Percentiles rank a stretch among this genome's conserved stretches.
Evolutionary conservation across 2,888 invertebrate genomes (phyloP).

Genomic region (Lochmaea crataegi): DNA sequence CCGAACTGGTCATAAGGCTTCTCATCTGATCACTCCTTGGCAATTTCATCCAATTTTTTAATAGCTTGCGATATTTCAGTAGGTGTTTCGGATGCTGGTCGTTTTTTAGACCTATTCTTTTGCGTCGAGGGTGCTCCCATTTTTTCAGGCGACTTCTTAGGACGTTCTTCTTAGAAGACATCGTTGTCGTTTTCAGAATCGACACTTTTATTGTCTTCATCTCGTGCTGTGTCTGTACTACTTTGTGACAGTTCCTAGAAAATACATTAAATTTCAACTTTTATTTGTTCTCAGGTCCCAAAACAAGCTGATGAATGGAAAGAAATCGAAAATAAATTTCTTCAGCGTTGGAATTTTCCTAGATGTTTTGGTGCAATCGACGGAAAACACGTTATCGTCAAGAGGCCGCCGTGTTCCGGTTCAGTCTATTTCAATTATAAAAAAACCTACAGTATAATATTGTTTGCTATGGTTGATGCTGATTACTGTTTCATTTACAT

Average conservation of each 20-base stretch:
- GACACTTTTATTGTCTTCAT: neutral
- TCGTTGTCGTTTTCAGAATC: too few relatives aligned
- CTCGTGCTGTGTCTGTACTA: neutral
- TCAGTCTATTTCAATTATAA: slow-evolving; percentile 36
- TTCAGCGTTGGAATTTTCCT: slow-evolving; percentile 49
- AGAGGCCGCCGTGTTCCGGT: slow-evolving; percentile 40
- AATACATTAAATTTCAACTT: too few relatives aligned
- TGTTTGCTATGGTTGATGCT: slow-evolving; percentile 52
- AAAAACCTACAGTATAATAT: slow-evolving; percentile 54
- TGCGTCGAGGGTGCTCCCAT: slow-evolving; percentile 22
- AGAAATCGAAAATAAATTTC: neutral
- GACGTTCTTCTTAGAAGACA: too few relatives aligned
- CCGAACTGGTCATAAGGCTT: too few relatives aligned
- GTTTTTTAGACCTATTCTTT: slow-evolving; percentile 11
- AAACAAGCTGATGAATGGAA: too few relatives aligned
- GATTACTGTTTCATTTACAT: slow-evolving; percentile 21
- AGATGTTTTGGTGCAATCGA: slow-evolving; percentile 50
- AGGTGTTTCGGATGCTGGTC: too few relatives aligned
- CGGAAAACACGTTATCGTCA: too few relatives aligned
- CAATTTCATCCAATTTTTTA: too few relatives aligned
- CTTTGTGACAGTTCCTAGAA: too few relatives aligned
- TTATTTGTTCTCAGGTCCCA: too few relatives aligned
- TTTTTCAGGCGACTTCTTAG: slow-evolving; percentile 47
- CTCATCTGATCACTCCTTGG: too few relatives aligned
- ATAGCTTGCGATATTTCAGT: too few relatives aligned